These are phyloP conservation scores for Peribatodes rhomboidaria DNA, from an alignment of 2,888 invertebrate species.

Conservation along the genomic window DNA sequence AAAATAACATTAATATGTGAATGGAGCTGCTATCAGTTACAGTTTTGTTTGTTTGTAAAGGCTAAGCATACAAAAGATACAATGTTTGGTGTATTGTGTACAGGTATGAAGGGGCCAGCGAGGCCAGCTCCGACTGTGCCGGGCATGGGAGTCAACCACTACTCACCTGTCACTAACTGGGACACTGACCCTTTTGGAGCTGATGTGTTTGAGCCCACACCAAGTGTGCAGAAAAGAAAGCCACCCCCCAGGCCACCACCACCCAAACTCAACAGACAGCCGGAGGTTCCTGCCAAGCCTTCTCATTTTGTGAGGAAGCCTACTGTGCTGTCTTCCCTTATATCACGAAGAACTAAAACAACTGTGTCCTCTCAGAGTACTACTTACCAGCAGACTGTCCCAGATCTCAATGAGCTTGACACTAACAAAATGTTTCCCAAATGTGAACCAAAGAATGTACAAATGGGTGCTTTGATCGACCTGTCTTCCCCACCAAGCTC, in stretches of 20 bases:
- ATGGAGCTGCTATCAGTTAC: not conserved
- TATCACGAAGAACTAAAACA: constrained; percentile 74
- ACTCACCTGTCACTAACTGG: constrained; percentile 87
- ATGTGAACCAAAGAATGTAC: constrained; percentile 78
- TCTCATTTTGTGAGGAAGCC: constrained; percentile 83
- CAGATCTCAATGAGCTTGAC: constrained; percentile 70
- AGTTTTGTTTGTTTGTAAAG: not conserved
- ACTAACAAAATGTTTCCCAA: constrained; percentile 76
- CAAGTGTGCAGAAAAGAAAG: constrained; percentile 87
- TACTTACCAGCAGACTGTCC: constrained; percentile 54
- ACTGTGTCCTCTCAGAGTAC: constrained; percentile 54
- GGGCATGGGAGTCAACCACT: constrained; percentile 66
- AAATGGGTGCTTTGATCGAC: constrained; percentile 88
- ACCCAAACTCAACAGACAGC: constrained; percentile 83
- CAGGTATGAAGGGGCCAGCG: constrained; percentile 88
- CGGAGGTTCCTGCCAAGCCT: constrained; percentile 80
- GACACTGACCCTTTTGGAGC: constrained; percentile 82
- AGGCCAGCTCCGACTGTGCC: constrained; percentile 87
- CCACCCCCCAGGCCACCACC: constrained; percentile 91
- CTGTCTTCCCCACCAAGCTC: constrained; percentile 91
- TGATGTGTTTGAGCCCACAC: constrained; percentile 80
- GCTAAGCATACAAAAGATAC: not conserved
- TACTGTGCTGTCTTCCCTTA: constrained; percentile 76
- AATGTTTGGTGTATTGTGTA: constrained; percentile 37
- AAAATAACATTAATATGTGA: no score